Evolutionary conservation across 2,797 vertebrate genomes (phyloP), one percentile per base, ranked within the genome.

Genomic region (Rhynchotus rufescens): DNA sequence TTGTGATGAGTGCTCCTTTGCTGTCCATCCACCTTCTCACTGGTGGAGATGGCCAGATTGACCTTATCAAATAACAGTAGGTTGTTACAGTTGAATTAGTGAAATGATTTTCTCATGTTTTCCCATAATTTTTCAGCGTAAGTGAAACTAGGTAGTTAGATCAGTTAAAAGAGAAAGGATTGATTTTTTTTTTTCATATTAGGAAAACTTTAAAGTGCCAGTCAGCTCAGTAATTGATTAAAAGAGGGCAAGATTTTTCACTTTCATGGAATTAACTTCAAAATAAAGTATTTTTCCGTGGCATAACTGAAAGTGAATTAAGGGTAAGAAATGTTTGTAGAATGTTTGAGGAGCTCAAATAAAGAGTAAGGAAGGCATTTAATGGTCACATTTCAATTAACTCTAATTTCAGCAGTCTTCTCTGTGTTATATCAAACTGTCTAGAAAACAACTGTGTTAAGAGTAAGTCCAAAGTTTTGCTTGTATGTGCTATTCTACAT

Each of bases 181-280:
- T 5, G 15, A 71, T 23, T 81, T 69, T 30, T 26, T 26, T 7
- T 1, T 86, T 69, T 57, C 47, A 7, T 34, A 32, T 61, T 68
- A 74, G 89, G 47, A 57, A 78, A 32, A 52, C 20, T 67, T 75
- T 73, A 78, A 89, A 81, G 69, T 32, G 38, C 66, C 71, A 89
- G 61, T 34, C 23, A 65, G 28, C 16, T 85, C 59, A 9, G 38
- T 64, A 77, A 52, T 20, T 38, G 49, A 52, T 71, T 54, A 40
- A 61, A 74, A 34, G 21, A 81, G 21, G 8, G 34, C 52, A 44
- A 69, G 49, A 52, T 16, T 75, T 86, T 42, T 74, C 28, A 32
- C 22, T 68, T 78, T 19, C 47, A 80, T 36, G 57, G 51, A 76
- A 49, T 45, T 56, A 92, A 65, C 40, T 81, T 79, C 3, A 75